Conservation (phyloP, 2,113 vertebrate genomes). For the Sceloporus tristichus region DNA sequence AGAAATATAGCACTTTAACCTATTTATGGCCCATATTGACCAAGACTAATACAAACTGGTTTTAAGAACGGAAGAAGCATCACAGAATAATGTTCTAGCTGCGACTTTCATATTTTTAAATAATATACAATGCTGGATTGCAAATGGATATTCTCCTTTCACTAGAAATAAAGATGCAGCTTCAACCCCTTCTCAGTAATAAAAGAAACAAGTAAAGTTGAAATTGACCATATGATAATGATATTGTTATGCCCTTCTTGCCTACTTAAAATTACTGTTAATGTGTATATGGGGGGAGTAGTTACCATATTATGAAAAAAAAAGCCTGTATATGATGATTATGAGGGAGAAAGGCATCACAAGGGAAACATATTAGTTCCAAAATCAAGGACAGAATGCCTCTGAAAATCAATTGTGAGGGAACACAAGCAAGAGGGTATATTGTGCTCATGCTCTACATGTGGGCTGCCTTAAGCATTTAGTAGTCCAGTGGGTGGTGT, state of each 20-base stretch:
- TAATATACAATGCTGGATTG: background rate
- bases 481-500: background rate
- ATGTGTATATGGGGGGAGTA: background rate
- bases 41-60: slow-evolving; percentile 54
- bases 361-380: background rate
- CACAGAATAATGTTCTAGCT: slow-evolving; percentile 19
- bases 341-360: background rate
- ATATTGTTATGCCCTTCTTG: background rate
- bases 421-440: background rate
- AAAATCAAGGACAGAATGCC: background rate
- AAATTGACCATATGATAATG: slow-evolving; percentile 17
- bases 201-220: slow-evolving; percentile 32
- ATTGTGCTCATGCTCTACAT: background rate
- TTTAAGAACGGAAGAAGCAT: slow-evolving; percentile 46
- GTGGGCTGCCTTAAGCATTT: background rate
- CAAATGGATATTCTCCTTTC: slow-evolving; percentile 24
- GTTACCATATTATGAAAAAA: background rate
- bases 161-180: background rate
- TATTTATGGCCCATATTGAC: slow-evolving; percentile 53
- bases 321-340: background rate
- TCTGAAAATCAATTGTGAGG: background rate
- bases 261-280: background rate
- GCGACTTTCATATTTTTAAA: slow-evolving; percentile 34
- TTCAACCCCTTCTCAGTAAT: background rate
- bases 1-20: slow-evolving; percentile 51